Percentiles rank a stretch among this genome's conserved stretches.
Conservation (phyloP, 2,888 invertebrate species). For the Acrobasis repandana region DNA sequence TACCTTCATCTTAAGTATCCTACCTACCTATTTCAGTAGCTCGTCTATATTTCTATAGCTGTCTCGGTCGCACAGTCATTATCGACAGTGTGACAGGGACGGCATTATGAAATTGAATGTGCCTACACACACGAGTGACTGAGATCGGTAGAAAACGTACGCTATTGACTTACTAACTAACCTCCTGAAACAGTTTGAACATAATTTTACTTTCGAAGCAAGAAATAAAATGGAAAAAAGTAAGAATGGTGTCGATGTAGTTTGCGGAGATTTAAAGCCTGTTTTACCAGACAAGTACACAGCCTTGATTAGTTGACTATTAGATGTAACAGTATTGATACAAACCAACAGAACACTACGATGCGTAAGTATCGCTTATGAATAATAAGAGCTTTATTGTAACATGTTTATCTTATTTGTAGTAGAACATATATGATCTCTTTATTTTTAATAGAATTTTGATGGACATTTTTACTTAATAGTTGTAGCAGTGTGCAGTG, state of each 20-base stretch:
- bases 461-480: slow-evolving; percentile 82
- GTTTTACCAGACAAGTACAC: slow-evolving; percentile 25
- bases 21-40: neutral
- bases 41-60: neutral
- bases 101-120: neutral
- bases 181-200: too few relatives aligned
- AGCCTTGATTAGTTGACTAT: slow-evolving; percentile 20
- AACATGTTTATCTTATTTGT: slow-evolving; percentile 76
- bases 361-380: slow-evolving; percentile 60
- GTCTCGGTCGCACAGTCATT: neutral
- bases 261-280: slow-evolving; percentile 23
- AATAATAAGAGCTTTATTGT: slow-evolving; percentile 73
- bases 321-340: slow-evolving; percentile 49
- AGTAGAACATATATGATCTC: slow-evolving; percentile 78
- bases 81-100: neutral
- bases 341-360: slow-evolving; percentile 51
- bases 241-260: neutral
- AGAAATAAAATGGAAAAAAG: neutral
- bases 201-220: too few relatives aligned
- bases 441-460: slow-evolving; percentile 80
- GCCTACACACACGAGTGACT: too few relatives aligned
- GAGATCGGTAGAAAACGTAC: too few relatives aligned
- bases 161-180: too few relatives aligned
- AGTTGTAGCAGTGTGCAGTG: slow-evolving; percentile 70
- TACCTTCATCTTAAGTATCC: too few relatives aligned